Base-by-base conservation (phyloP, 2,888 invertebrate species). In the Cosmorhoe ocellata region DNA sequence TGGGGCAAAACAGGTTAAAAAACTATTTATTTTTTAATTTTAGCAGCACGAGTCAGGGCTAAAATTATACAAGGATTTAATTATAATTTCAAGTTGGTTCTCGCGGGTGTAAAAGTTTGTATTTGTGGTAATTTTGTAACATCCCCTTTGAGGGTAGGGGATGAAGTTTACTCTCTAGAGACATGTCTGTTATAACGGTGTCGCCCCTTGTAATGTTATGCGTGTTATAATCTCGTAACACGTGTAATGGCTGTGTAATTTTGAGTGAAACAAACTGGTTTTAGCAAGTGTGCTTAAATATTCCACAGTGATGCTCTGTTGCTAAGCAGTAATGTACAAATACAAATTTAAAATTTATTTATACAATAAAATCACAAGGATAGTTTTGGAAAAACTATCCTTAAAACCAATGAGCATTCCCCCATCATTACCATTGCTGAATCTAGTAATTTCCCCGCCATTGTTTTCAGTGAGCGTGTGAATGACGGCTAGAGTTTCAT, bases 71-170 rank as follows among this genome's bases (percentile, higher is more conserved):
- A 37, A 42, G 40, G 34, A 52, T 49, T 51, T 48, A 52, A 58
- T 55, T 39, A 51, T 6, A 49, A 10, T 44, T 48, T 52, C 18
- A 18, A 18, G 18, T 18, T 18, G 4, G 7, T 30, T 56, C 49
- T 41, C 40, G 31, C 12, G 37, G 36, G 49, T 38, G 50, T 38
- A 13, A 45, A 58, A 56, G 51, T 49, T 50, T 42, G 51, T 56
- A 52, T 55, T 54, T 54, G 58, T 12, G 51, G 58, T 50, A 50
- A 55, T 48, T 43, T 40, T 43, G 51, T 56, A 50, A 56, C 56
- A 50, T 56, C 47, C 42, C 43, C 12, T 36, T 24, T 41, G 24
- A 6, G 31, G 36, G 24, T 8, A 7, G 11, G 24, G 10, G 11
- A 7, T 24, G 22, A 24, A 36, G 36, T 24, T 36, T 11, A 1